Base-by-base conservation (phyloP, 1,140 invertebrate species). In the Melitaea cinxia region DNA sequence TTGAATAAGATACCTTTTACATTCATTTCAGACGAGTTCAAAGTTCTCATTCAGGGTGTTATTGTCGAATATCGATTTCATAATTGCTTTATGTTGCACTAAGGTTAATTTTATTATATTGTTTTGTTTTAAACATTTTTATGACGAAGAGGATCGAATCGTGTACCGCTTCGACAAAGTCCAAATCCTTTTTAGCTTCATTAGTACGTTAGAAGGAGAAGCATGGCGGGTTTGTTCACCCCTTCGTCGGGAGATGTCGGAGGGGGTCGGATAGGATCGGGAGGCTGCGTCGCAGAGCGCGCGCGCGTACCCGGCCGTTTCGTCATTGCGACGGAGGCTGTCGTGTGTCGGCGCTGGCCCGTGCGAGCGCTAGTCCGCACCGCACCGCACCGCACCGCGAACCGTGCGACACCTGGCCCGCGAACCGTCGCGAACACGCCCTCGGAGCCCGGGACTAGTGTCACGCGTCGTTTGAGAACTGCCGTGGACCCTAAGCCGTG, bases 271-370 rank as follows among this genome's bases (percentile, higher is more conserved):
- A 66, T 64, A 59, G 79, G 73, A 60, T 85, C 83, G 85, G 83
- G 84, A 79, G 78, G 82, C 80, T 81, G 85, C 75, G 83, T 68
- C 82, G 78, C 73, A 88, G 80, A 54, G 85, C 84, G 88, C 85
- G 84, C 84, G 84, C 87, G 87, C 87, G 85, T 85, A 71, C 85
- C 85, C 87, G 84, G 85, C 82, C 85, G 83, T 77, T 88, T 87
- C 87, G 87, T 81, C 87, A 88, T 88, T 88, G 87, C 87, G 87
- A 83, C 87, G 87, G 83, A 88, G 83, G 84, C 85, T 88, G 83
- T 88, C 81, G 83, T 83, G 79, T 87, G 80, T 89, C 84, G 74
- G 85, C 83, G 82, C 79, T 82, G 80, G 85, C 69, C 84, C 80
- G 83, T 78, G 78, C 78, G 76, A 84, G 79, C 80, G 82, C 75